phyloP scores from a whole-genome alignment of 64 coral and sea anemone genomes.

The Anthopleura sola region DNA sequence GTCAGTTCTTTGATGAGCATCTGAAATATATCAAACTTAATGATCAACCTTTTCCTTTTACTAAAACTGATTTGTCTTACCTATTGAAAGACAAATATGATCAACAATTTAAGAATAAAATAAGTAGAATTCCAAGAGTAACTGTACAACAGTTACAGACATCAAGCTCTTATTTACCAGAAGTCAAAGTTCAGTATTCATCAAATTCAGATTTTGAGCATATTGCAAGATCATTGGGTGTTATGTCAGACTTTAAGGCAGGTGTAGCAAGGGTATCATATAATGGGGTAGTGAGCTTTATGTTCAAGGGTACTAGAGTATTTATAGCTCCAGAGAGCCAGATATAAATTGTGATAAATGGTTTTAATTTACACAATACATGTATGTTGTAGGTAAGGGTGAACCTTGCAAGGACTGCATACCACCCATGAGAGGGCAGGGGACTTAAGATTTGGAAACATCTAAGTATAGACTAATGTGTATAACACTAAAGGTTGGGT shows the following conservation, averaged over 20 bases:
- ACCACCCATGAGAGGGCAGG: no score
- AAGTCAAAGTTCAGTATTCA: conserved; percentile 75
- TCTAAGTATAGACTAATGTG: no score
- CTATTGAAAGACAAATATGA: conserved; percentile 89
- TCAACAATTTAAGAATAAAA: conserved; percentile 50
- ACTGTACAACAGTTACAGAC: conserved; percentile 37
- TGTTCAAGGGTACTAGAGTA: conserved; percentile 49
- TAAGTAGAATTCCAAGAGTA: conserved; percentile 49
- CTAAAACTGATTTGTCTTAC: conserved; percentile 83
- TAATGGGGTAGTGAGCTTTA: conserved; percentile 75
- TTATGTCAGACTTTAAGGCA: conserved; percentile 89
- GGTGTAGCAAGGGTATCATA: conserved; percentile 85
- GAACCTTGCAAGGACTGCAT: no score
- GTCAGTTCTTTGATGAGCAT: conserved; percentile 96
- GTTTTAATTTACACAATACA: no score
- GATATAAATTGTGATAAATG: background rate
- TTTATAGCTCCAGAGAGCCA: conserved; percentile 39
- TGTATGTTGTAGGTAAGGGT: no score
- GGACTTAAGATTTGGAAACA: no score
- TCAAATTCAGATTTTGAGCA: conserved; percentile 54
- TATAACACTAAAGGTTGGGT: no score
- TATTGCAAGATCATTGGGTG: conserved; percentile 61
- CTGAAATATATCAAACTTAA: conserved; percentile 89
- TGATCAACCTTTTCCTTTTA: conserved; percentile 74
- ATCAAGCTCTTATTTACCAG: conserved; percentile 12